These are phyloP conservation scores for Chironomus riparius DNA, from an alignment of 2,888 invertebrate genomes.

Conservation along the genomic window DNA sequence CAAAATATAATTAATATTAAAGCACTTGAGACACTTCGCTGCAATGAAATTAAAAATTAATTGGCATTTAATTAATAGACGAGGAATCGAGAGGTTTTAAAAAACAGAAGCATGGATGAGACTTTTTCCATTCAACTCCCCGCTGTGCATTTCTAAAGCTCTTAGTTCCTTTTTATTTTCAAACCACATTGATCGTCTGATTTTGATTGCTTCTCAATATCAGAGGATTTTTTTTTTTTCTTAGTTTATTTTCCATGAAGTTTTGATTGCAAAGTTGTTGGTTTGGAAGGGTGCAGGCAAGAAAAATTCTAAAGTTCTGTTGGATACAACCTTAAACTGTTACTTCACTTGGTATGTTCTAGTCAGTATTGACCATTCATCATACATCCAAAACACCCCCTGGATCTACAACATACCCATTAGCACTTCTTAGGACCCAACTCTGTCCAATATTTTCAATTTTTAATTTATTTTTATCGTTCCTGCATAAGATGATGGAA, in stretches of 20 bases:
- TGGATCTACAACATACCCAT: too few species aligned
- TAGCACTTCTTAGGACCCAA: too few species aligned
- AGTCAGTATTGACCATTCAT: too few species aligned
- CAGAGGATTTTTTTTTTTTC: background rate
- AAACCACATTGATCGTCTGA: conserved; percentile 11
- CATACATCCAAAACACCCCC: too few species aligned
- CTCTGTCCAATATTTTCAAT: too few species aligned
- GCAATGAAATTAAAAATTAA: conserved; percentile 13
- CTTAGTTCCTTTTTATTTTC: too few species aligned
- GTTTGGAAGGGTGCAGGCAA: background rate
- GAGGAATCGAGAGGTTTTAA: background rate
- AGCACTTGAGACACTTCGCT: conserved; percentile 20
- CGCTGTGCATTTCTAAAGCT: background rate
- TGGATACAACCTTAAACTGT: too few species aligned
- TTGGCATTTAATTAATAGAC: conserved; percentile 14
- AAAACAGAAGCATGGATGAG: background rate
- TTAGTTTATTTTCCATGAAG: background rate
- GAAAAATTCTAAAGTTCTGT: too few species aligned
- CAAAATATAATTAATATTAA: conserved; percentile 20
- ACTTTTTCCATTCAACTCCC: background rate
- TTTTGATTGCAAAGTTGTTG: background rate
- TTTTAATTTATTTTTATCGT: too few species aligned
- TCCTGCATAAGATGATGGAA: too few species aligned
- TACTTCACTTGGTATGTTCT: too few species aligned
- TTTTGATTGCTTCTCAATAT: conserved; percentile 14